Evolutionary conservation across 2,797 vertebrate species (phyloP), one percentile per base, ranked within the genome.

Genomic region (Podarcis siculus): DNA sequence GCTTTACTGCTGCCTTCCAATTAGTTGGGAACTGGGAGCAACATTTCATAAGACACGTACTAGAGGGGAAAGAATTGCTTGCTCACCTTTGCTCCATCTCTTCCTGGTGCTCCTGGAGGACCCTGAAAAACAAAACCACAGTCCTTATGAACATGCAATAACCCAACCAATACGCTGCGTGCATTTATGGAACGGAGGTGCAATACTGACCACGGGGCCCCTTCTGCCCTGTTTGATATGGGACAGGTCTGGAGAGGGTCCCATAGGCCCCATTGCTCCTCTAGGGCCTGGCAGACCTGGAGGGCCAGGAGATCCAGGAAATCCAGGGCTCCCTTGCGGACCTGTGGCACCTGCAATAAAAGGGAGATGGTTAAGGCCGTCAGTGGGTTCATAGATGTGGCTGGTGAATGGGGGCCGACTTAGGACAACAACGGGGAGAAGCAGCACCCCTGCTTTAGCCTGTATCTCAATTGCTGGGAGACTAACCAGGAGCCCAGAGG

Each of bases 211-310:
- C 98, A 99, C 96, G 2, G 98, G 97, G 87, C 99, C 99, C 83
- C 99, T 97, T 64, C 98, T 97, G 91, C 99, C 99, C 94, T 98
- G 98, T 95, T 99, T 99, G 92, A 99, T 97, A 91, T 98, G 98
- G 66, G 98, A 97, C 91, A 99, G 96, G 72, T 99, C 98, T 78
- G 98, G 98, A 89, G 98, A 98, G 9, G 98, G 98, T 42, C 98
- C 99, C 90, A 98, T 97, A 30, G 98, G 99, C 90, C 99, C 99
- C 98, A 99, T 99, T 10, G 98, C 97, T 91, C 99, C 99, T 79
- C 98, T 97, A 0, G 98, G 98, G 69, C 99, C 99, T 1, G 98
- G 98, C 81, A 97, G 96, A 35, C 99, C 99, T 0, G 98, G 97
- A 66, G 97, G 95, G 25, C 99, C 99, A 21, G 96, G 90, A 79